Evolutionary conservation across 2,797 vertebrate genomes (phyloP).

Genomic region (Bradypodion pumilum): DNA sequence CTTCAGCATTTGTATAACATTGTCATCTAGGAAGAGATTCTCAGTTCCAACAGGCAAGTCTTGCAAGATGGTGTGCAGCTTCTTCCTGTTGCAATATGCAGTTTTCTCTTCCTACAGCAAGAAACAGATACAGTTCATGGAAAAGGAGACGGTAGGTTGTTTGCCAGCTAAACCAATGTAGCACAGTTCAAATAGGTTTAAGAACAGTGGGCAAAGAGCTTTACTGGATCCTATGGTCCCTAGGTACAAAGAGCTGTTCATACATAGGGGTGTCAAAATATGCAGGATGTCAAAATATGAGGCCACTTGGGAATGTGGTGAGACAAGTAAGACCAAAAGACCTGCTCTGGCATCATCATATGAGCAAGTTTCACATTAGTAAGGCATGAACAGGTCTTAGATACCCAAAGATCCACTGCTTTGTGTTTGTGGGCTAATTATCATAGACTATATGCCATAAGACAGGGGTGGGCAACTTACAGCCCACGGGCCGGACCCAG

Average conservation of each 20-base stretch:
- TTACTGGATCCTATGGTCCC: background rate
- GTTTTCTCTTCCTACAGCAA: constrained; percentile 77
- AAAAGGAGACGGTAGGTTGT: background rate
- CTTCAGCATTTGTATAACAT: constrained; percentile 81
- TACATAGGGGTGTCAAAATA: background rate
- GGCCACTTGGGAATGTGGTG: background rate
- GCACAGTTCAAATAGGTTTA: background rate
- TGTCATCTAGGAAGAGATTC: constrained; percentile 86
- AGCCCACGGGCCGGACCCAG: too few species aligned
- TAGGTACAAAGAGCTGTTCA: background rate
- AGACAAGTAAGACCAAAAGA: background rate
- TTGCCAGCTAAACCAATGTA: background rate
- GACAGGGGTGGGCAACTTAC: too few species aligned
- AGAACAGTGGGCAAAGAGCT: background rate
- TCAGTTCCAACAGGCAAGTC: constrained; percentile 70
- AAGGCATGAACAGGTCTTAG: background rate
- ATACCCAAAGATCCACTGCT: background rate
- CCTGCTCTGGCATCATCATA: background rate
- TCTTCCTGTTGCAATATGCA: constrained; percentile 76
- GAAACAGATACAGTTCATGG: constrained; percentile 16
- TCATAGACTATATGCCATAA: background rate
- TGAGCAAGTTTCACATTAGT: background rate
- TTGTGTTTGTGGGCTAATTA: background rate
- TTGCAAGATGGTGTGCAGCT: constrained; percentile 77
- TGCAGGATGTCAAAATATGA: background rate